Evolutionary conservation across 2,113 vertebrate genomes (phyloP).

Genomic region (Oncorhynchus gorbuscha): DNA sequence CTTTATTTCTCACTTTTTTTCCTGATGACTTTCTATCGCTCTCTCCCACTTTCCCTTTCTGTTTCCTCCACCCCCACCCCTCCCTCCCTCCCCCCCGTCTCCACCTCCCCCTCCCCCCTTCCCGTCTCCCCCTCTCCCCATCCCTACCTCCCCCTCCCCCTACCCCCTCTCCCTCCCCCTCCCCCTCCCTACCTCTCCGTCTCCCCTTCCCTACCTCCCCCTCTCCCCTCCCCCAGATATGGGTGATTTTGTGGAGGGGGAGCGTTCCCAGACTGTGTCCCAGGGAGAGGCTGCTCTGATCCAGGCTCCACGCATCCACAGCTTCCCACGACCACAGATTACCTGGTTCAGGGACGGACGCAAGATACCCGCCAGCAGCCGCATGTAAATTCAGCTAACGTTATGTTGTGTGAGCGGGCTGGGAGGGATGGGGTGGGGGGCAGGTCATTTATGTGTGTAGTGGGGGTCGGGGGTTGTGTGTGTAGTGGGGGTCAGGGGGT

Average conservation of each 20-base stretch:
- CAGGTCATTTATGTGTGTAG: background rate
- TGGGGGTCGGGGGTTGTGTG: too few species aligned
- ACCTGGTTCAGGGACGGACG: slow-evolving; percentile 98
- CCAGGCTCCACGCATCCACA: slow-evolving; percentile 85
- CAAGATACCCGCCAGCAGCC: slow-evolving; percentile 96
- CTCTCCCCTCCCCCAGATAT: slow-evolving; percentile 78
- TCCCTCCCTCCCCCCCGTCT: too few species aligned
- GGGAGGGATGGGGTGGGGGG: background rate
- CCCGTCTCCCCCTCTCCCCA: too few species aligned
- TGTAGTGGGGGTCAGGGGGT: too few species aligned
- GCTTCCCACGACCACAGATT: slow-evolving; percentile 94
- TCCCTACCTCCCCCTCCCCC: too few species aligned
- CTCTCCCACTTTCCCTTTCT: background rate
- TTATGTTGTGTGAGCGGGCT: background rate
- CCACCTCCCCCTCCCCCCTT: too few species aligned
- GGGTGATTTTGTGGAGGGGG: slow-evolving; percentile 88
- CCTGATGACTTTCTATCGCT: background rate
- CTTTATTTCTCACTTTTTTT: background rate
- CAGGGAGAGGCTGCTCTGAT: slow-evolving; percentile 91
- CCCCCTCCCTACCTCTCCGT: background rate
- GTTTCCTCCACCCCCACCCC: accelerated
- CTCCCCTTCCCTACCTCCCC: background rate
- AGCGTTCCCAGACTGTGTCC: slow-evolving; percentile 83
- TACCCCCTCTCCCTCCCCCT: too few species aligned
- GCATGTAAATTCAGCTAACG: slow-evolving; percentile 80